Evolutionary conservation across 1,140 invertebrate genomes (phyloP), one percentile per base, ranked within the genome.

Genomic region (Bathynomus jamesi): DNA sequence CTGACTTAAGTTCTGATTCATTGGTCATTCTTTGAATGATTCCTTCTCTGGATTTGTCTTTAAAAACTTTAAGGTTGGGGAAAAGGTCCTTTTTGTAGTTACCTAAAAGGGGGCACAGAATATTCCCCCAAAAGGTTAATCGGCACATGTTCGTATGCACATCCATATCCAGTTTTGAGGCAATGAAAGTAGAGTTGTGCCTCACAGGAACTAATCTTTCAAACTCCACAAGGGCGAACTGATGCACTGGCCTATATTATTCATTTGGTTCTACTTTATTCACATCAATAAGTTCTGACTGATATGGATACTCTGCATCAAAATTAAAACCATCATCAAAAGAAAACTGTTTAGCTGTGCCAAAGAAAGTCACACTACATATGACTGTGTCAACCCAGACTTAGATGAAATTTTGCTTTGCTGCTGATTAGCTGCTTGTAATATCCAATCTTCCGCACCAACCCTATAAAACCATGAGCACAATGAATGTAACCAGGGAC

Each of bases 131-230:
- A 79, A 91, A 92, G 0, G 89, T 89, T 28, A 92, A 80, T 7
- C 91, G 83, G 79, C 91, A 92, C 11, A 82, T 81, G 78, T 84
- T 88, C 1, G 85, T 83, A 77, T 89, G 83, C 61, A 87, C 84
- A 78, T 90, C 87, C 65, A 86, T 85, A 81, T 92, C 90, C 13
- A 92, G 81, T 78, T 87, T 89, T 21, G 89, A 90, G n/a, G 87
- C 89, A 79, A 92, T 90, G n/a, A 90, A 76, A 17, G 86, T 79
- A 27, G 80, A 78, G 21, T 83, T 81, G 3, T 81, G 77, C 5
- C 81, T 78, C 2, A 82, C 79, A 27, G 85, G 81, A n/a, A 90
- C 83, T 2, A 87, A 84, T 65, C 82, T 83, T 67, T 91, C 89
- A 78, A 92, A 87, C 80, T 90, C 85, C 13, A 91, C 65, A 3